These are phyloP conservation scores for Campaea margaritaria DNA, from an alignment of 2,888 invertebrate genomes.

Conservation along the genomic window DNA sequence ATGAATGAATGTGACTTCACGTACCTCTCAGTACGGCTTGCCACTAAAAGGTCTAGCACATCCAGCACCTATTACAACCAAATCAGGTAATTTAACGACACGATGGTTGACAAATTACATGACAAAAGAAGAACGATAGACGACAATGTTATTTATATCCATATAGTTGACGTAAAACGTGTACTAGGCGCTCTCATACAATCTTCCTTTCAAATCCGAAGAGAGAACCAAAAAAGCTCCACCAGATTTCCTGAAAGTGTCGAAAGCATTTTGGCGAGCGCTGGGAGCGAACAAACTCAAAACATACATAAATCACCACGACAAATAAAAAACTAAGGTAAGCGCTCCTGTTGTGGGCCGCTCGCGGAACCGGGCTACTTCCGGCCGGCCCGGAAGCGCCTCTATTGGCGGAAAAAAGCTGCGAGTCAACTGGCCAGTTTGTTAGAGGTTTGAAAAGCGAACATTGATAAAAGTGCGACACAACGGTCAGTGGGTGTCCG, in stretches of 20 bases:
- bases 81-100: no score
- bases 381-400: constrained; percentile 72
- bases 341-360: constrained; percentile 82
- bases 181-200: constrained; percentile 36
- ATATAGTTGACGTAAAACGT: constrained; percentile 8
- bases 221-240: constrained; percentile 50
- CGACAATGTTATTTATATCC: background rate
- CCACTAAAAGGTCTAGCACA: no score
- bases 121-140: no score
- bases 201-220: constrained; percentile 46
- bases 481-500: constrained; percentile 50
- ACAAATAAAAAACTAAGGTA: constrained; percentile 85
- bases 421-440: constrained; percentile 75
- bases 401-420: constrained; percentile 81
- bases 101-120: no score
- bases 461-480: constrained; percentile 68
- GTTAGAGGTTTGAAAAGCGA: constrained; percentile 71
- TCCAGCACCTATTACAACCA: no score
- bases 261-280: constrained; percentile 74
- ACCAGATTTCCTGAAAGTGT: constrained; percentile 67
- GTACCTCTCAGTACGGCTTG: no score
- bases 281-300: constrained; percentile 73
- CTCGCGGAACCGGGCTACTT: constrained; percentile 69
- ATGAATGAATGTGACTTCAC: no score
- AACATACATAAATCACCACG: constrained; percentile 80